A percentile compares a stretch with the other conserved stretches of the same genome.
Conservation (phyloP, 2,113 vertebrate species). For the Trogon melanurus region DNA sequence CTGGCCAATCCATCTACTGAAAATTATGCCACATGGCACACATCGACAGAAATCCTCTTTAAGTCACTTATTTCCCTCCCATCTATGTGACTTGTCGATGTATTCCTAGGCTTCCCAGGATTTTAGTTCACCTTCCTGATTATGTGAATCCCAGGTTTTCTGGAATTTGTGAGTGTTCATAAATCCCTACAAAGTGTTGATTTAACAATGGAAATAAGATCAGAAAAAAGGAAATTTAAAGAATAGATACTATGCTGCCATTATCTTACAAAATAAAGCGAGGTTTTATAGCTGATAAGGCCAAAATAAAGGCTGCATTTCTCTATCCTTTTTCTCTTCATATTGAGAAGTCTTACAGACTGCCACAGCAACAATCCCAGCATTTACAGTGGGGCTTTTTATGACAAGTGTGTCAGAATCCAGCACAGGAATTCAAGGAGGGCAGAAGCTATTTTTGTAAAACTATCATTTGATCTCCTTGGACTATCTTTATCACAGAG, state of each 20-base stretch:
- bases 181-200: background rate
- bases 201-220: constrained; percentile 8
- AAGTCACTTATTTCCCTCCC: background rate
- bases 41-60: background rate
- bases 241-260: background rate
- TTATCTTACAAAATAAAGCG: background rate
- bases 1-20: background rate
- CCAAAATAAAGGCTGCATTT: background rate
- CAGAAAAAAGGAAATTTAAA: background rate
- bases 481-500: constrained; percentile 29
- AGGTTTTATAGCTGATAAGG: background rate
- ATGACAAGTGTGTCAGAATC: background rate
- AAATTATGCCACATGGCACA: background rate
- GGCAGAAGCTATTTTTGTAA: constrained; percentile 19
- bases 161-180: background rate
- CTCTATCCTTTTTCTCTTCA: background rate
- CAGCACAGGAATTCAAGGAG: background rate
- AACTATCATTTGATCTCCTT: constrained; percentile 6
- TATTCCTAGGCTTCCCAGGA: constrained; percentile 5
- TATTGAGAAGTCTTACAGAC: background rate
- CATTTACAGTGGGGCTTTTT: background rate
- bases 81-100: background rate
- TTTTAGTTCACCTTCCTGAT: background rate
- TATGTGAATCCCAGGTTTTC: background rate
- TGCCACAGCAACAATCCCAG: background rate